These are phyloP conservation scores for Chrysocyon brachyurus DNA, from an alignment of 2,797 vertebrate genomes.

Conservation along the genomic window DNA sequence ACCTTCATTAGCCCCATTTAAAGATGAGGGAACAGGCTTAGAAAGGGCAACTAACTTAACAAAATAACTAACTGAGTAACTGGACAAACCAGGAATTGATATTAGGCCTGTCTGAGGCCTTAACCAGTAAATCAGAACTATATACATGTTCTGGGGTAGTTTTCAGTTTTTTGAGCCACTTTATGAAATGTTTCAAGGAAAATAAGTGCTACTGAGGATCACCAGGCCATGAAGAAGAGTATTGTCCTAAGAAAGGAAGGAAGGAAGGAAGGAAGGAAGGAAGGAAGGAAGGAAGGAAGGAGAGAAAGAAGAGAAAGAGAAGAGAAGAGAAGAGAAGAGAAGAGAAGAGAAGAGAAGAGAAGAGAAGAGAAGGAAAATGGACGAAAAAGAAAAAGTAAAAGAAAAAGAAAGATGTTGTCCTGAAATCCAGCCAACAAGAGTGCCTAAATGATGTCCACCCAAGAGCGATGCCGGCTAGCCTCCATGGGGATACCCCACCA, in stretches of 20 bases:
- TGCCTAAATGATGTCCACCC: neutral
- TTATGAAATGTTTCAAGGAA: neutral
- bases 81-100: neutral
- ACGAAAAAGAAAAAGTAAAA: neutral
- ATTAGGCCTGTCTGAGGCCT: neutral
- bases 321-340: rapidly evolving
- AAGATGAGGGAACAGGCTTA: neutral
- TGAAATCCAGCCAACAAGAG: neutral
- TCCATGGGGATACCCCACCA: neutral
- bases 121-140: neutral
- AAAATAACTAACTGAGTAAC: neutral
- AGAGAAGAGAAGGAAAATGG: neutral
- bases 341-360: too few relatives aligned
- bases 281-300: neutral
- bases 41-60: neutral
- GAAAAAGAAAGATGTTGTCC: neutral
- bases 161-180: neutral
- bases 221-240: neutral
- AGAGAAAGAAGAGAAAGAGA: rapidly evolving
- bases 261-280: neutral
- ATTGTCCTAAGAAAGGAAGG: neutral
- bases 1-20: neutral
- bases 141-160: neutral
- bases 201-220: neutral
- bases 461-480: rapidly evolving